phyloP scores from a whole-genome alignment of 2,113 vertebrate species.

The Sakesphorus luctuosus region DNA sequence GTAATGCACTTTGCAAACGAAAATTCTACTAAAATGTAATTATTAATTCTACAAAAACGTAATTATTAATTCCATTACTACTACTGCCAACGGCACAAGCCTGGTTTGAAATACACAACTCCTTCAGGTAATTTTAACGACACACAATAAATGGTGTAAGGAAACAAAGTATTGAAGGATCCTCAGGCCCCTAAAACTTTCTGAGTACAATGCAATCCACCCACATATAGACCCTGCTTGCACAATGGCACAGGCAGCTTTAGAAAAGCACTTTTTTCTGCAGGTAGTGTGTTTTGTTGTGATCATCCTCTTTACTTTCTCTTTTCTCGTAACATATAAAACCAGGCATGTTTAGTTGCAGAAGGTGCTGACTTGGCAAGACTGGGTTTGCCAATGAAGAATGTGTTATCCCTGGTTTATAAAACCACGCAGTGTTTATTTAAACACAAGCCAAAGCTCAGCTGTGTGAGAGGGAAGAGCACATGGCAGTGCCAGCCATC shows the following conservation, averaged over 20 bases:
- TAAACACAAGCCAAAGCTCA: not conserved
- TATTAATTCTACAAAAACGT: not conserved
- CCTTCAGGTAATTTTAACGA: not conserved
- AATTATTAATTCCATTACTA: not conserved
- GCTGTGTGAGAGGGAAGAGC: not conserved
- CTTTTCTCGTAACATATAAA: not conserved
- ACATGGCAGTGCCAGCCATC: not conserved
- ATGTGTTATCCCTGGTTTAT: not conserved
- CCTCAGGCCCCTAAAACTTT: not conserved
- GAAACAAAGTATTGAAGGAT: not conserved
- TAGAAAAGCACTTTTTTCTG: not conserved
- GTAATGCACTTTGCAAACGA: not conserved
- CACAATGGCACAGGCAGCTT: not conserved
- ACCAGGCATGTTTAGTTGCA: not conserved
- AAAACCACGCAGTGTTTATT: not conserved
- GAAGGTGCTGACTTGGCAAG: not conserved
- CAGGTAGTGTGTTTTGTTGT: not conserved
- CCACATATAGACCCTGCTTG: not conserved
- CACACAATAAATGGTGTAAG: not conserved
- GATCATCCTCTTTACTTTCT: not conserved
- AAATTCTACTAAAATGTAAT: slow-evolving; percentile 8
- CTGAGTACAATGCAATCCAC: not conserved
- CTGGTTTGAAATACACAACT: not conserved
- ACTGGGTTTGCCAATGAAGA: not conserved
- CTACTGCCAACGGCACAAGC: not conserved